Evolutionary conservation across 1,140 invertebrate genomes (phyloP).

Genomic region (Coenobita brevimanus): DNA sequence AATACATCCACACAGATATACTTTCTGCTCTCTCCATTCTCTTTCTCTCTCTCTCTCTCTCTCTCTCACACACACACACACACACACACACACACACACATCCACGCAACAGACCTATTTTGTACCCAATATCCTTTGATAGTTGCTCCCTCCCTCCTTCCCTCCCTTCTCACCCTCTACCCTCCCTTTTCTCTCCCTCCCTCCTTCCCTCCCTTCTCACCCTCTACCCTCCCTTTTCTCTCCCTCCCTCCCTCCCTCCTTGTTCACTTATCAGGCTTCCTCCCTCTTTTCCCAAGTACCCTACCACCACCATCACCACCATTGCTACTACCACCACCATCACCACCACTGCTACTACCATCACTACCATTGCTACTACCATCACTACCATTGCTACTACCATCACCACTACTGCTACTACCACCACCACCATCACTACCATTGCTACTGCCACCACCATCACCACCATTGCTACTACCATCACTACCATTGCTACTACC

Average conservation of each 20-base stretch:
- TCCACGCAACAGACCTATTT: too few species aligned
- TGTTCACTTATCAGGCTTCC: too few species aligned
- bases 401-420: constrained; percentile 1
- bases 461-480: constrained; percentile 2
- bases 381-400: neutral
- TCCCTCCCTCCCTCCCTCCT: neutral
- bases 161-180: too few species aligned
- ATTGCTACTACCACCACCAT: neutral
- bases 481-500: constrained; percentile 1
- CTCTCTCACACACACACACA: too few species aligned
- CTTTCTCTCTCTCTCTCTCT: too few species aligned
- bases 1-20: too few species aligned
- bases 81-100: too few species aligned
- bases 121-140: too few species aligned
- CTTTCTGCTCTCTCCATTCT: neutral
- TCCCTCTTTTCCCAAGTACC: neutral
- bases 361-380: neutral
- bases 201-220: neutral
- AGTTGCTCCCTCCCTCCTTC: too few species aligned
- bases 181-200: neutral
- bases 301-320: neutral
- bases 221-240: neutral
- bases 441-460: constrained; percentile 1
- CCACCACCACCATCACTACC: constrained; percentile 1
- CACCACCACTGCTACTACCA: neutral